Base-by-base conservation (phyloP, 2,113 vertebrate genomes). In the Sclerurus mexicanus region DNA sequence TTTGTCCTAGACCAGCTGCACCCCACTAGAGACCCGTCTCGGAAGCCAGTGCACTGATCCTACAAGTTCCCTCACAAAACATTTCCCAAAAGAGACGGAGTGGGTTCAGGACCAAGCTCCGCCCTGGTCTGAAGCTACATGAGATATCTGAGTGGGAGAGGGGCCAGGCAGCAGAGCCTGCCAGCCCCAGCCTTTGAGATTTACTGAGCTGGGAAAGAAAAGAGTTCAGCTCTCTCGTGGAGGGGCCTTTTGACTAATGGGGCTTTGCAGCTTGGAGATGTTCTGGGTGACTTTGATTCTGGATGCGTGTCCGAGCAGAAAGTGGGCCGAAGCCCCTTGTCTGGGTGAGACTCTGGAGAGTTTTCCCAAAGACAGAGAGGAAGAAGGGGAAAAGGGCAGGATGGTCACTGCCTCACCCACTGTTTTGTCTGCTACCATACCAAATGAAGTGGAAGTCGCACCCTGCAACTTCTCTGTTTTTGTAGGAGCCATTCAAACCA, bases 161-260 rank as follows among this genome's bases (percentile, higher is more conserved):
- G 19, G 35, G 88, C 90, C 90, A 74, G 67, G 72, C 92, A 66
- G 82, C 77, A 71, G 19, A 0, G 1, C 46, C 28, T 90, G 92
- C 79, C 92, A 80, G 79, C 72, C 56, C 78, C 63, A 39, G 89
- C 64, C 83, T 52, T 31, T 4, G 66, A 35, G 39, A 68, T 69
- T 83, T 16, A 53, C 82, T 58, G 82, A 82, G 78, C 95, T 85
- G 90, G 53, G 85, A 93, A 47, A 73, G 56, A 50, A 24, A 22
- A 79, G 67, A 66, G 50, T 25, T 87, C 2, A 20, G 67, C 53
- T 66, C 37, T 69, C 55, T 72, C 0, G 1, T 52, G 67, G 63
- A 87, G 74, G 60, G 69, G 28, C 14, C 71, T 64, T 73, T 73
- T 64, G 75, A 75, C 23, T 87, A 39, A 68, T 7, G 46, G 63